Percentiles rank a stretch among this genome's conserved stretches.
These are phyloP conservation scores for Euplexia lucipara DNA, from an alignment of 2,888 invertebrate genomes.

Conservation along the genomic window DNA sequence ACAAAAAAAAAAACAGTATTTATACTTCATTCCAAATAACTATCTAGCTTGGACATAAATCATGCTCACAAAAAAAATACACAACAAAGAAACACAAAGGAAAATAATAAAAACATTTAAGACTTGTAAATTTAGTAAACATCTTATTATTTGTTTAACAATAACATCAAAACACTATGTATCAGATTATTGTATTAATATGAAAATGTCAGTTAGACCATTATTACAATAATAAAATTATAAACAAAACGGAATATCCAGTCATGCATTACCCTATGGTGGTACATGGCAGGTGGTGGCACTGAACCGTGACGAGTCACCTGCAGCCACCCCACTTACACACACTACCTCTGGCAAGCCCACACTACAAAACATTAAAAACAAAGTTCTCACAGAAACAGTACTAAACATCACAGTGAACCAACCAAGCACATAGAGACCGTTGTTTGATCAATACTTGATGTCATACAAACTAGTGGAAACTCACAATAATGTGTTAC, in stretches of 20 bases:
- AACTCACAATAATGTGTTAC: constrained; percentile 80
- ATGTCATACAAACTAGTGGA: constrained; percentile 74
- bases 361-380: constrained; percentile 69
- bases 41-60: not conserved
- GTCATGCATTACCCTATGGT: constrained; percentile 76
- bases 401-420: constrained; percentile 53
- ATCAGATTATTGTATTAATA: constrained; percentile 10
- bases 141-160: constrained; percentile 13
- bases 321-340: constrained; percentile 83
- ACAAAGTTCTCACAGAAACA: constrained; percentile 69
- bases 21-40: not conserved
- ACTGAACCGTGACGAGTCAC: constrained; percentile 82
- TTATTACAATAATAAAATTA: constrained; percentile 60
- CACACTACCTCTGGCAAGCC: constrained; percentile 69
- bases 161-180: constrained; percentile 4
- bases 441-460: constrained; percentile 88
- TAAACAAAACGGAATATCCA: constrained; percentile 73
- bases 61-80: constrained; percentile 14
- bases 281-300: constrained; percentile 85
- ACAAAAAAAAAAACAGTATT: not conserved
- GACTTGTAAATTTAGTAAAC: constrained; percentile 10
- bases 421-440: constrained; percentile 80
- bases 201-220: constrained; percentile 45
- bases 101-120: not conserved
- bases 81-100: constrained; percentile 16